A percentile compares a stretch with the other conserved stretches of the same genome.
These are phyloP conservation scores for Borostomias antarcticus DNA, from an alignment of 2,797 vertebrate species.

Conservation along the genomic window DNA sequence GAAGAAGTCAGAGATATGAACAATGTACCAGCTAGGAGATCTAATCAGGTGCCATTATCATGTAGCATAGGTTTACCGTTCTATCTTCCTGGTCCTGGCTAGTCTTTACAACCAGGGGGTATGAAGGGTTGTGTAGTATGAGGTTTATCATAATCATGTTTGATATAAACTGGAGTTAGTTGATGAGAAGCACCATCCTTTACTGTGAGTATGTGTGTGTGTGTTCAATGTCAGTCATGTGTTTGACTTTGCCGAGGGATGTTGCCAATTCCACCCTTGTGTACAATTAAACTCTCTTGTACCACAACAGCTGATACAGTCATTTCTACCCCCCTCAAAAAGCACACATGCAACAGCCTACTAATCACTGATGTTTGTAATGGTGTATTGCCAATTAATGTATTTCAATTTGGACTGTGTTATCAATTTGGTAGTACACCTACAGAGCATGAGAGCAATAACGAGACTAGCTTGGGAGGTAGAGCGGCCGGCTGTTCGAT, in stretches of 20 bases:
- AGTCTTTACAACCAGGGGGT: background rate
- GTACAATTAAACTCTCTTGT: background rate
- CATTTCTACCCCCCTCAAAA: background rate
- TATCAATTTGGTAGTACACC: too few relatives aligned
- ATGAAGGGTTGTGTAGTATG: background rate
- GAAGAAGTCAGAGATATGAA: background rate
- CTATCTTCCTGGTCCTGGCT: background rate
- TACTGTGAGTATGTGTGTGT: background rate
- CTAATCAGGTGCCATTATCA: background rate
- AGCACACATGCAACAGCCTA: too few relatives aligned
- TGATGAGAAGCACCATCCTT: background rate
- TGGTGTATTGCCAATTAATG: too few relatives aligned
- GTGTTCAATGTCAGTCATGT: background rate
- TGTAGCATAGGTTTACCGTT: background rate
- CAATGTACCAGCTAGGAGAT: background rate
- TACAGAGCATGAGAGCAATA: too few relatives aligned
- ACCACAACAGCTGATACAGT: constrained; percentile 3
- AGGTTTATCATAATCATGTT: background rate
- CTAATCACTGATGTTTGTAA: too few relatives aligned
- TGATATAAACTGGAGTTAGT: background rate
- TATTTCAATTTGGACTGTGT: too few relatives aligned
- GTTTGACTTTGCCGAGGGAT: background rate
- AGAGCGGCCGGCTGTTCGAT: too few relatives aligned
- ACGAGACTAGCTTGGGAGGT: too few relatives aligned
- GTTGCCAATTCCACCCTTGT: background rate